Evolutionary conservation across 2,888 invertebrate genomes (phyloP).

Genomic region (Amphipoea lucens): DNA sequence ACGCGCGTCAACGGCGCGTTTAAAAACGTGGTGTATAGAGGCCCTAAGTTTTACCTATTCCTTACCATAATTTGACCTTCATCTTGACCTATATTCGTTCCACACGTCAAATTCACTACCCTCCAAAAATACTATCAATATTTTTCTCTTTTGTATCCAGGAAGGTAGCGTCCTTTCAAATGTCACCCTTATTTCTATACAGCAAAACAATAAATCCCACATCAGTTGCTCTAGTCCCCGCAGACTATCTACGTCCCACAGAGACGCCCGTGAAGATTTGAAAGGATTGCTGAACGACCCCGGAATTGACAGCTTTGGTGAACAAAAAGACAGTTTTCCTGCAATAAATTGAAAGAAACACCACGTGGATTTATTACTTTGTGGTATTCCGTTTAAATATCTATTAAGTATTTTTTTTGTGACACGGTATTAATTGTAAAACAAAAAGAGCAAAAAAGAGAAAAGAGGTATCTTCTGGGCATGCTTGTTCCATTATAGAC

Average conservation of each 20-base stretch:
- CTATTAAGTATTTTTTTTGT: neutral
- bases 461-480: no score
- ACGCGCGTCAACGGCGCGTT: no score
- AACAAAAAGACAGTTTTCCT: slow-evolving; percentile 36
- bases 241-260: slow-evolving; percentile 68
- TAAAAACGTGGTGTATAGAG: no score
- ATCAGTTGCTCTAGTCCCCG: slow-evolving; percentile 45
- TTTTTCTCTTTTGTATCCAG: neutral
- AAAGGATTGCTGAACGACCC: slow-evolving; percentile 66
- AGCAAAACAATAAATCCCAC: slow-evolving; percentile 50
- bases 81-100: neutral
- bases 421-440: neutral
- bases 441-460: no score
- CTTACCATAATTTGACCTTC: neutral
- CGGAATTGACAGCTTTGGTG: slow-evolving; percentile 48
- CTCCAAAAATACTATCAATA: neutral
- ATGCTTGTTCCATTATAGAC: no score
- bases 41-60: neutral
- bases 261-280: slow-evolving; percentile 67
- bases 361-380: neutral
- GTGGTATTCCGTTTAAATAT: neutral
- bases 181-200: neutral
- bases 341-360: slow-evolving; percentile 20
- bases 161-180: neutral
- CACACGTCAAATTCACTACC: neutral